phyloP scores from a whole-genome alignment of 2,797 vertebrate genomes.

The Antrozous pallidus region DNA sequence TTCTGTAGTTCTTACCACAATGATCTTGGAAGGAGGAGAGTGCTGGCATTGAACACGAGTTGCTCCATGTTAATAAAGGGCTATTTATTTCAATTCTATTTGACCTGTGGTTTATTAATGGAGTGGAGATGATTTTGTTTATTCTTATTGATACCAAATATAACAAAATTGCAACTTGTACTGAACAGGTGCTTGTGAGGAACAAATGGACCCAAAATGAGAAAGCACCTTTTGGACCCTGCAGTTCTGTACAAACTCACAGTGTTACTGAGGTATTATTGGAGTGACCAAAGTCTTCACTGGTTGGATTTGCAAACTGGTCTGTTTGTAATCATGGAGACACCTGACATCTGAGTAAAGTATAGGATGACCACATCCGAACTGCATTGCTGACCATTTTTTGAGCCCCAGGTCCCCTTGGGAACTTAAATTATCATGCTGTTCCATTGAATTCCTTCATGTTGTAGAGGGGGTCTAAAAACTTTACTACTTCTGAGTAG shows the following conservation, averaged over 20 bases:
- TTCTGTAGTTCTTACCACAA: background rate
- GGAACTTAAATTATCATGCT: background rate
- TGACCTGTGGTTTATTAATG: background rate
- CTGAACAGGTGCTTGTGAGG: background rate
- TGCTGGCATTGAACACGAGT: background rate
- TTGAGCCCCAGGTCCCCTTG: background rate
- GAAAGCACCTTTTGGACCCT: background rate
- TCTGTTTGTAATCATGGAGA: background rate
- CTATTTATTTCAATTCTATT: conserved; percentile 1
- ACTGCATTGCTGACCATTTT: background rate
- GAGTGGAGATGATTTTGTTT: background rate
- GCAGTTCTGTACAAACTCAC: background rate
- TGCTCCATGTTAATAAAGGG: no score
- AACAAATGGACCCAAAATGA: background rate
- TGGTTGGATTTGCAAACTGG: background rate
- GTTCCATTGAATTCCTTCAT: background rate
- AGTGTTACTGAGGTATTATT: background rate
- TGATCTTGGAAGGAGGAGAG: background rate
- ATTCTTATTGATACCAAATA: background rate
- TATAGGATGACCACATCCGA: background rate
- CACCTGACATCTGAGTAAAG: background rate
- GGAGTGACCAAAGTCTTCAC: background rate
- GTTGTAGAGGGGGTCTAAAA: background rate
- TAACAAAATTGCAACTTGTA: background rate
- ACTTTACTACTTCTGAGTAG: background rate